phyloP scores from a whole-genome alignment of 2,797 vertebrate genomes.

The Cryptoprocta ferox region DNA sequence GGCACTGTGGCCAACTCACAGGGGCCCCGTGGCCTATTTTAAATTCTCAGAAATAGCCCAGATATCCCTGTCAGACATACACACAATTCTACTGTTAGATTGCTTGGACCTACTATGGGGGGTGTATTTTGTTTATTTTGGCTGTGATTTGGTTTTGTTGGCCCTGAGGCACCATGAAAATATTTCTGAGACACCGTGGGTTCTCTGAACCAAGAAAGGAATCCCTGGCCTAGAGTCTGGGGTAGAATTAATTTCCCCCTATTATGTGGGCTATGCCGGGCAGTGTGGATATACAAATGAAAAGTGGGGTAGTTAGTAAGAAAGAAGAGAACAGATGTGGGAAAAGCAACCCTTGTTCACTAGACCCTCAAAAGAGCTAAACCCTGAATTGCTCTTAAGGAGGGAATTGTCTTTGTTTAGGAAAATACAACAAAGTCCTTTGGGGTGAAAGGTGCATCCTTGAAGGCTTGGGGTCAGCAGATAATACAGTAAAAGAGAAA shows the following conservation, averaged over 20 bases:
- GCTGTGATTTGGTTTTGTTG: not conserved
- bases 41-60: not conserved
- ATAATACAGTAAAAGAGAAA: not conserved
- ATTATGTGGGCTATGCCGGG: not conserved
- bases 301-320: not conserved
- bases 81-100: not conserved
- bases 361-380: not conserved
- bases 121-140: not conserved
- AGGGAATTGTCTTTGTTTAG: not conserved
- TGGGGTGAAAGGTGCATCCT: not conserved
- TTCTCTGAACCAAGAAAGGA: not conserved
- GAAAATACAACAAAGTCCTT: not conserved
- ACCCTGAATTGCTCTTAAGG: not conserved
- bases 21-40: not conserved
- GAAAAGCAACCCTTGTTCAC: not conserved
- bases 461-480: not conserved
- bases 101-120: not conserved
- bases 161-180: not conserved
- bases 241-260: not conserved
- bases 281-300: not conserved
- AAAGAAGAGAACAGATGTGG: not conserved
- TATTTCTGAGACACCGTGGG: not conserved
- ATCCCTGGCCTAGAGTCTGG: not conserved
- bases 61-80: not conserved
- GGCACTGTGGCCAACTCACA: not conserved